Percentiles rank a stretch among this genome's conserved stretches.
Evolutionary conservation across 2,888 invertebrate species (phyloP).

Genomic region (Drosophila anomalipes): DNA sequence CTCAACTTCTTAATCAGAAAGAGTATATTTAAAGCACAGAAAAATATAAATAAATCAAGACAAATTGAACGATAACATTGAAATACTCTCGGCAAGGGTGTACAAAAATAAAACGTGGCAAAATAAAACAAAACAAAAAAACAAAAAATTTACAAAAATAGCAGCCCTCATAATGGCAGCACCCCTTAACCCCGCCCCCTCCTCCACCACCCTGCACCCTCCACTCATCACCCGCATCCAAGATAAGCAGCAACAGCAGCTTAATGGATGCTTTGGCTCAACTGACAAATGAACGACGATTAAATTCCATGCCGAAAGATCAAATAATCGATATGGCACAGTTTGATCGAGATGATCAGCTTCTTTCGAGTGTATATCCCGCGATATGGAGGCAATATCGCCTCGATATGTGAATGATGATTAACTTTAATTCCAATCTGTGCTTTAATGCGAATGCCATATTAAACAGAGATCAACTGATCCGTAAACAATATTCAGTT

Average conservation of each 20-base stretch:
- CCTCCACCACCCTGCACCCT: not conserved
- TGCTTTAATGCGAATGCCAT: not conserved
- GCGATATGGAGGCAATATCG: too few relatives aligned
- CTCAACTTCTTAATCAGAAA: not conserved
- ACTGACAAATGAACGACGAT: not conserved
- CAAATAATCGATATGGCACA: slow-evolving; percentile 9
- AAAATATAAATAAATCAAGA: not conserved
- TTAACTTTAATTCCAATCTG: not conserved
- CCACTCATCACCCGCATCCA: not conserved
- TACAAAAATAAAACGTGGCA: slow-evolving; percentile 13
- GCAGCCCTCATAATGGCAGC: slow-evolving; percentile 29
- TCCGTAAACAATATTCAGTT: not conserved
- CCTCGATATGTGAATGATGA: not conserved
- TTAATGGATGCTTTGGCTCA: not conserved
- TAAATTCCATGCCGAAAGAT: slow-evolving; percentile 10
- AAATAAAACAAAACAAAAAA: slow-evolving; percentile 27
- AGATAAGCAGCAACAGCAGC: not conserved
- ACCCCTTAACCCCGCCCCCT: not conserved
- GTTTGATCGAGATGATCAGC: not conserved
- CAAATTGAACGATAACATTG: not conserved
- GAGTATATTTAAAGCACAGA: too few relatives aligned
- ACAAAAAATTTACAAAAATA: slow-evolving; percentile 14
- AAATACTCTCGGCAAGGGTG: not conserved
- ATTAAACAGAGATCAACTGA: not conserved
- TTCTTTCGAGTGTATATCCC: not conserved